Evolutionary conservation across 2,888 invertebrate genomes (phyloP).

Genomic region (Pachydiplax longipennis): DNA sequence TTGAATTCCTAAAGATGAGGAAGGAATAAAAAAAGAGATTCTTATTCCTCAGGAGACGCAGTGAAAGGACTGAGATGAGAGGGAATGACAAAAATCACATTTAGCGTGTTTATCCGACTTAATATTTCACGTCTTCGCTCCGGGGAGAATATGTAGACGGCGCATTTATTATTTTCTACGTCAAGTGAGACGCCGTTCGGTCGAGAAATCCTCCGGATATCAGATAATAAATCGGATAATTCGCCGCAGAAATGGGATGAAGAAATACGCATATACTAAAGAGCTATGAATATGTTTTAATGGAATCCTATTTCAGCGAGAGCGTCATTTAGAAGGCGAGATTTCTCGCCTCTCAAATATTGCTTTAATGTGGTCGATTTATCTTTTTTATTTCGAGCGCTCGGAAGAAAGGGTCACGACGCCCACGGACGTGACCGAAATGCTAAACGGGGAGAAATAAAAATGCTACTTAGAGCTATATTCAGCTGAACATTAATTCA

Average conservation of each 20-base stretch:
- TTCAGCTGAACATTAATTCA: no score
- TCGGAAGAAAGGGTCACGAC: background rate
- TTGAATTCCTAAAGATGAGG: background rate
- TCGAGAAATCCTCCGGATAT: background rate
- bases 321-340: background rate
- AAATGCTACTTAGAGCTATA: no score
- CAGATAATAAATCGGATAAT: background rate
- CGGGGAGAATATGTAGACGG: background rate
- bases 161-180: background rate
- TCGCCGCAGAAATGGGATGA: background rate
- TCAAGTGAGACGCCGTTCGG: background rate
- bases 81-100: background rate
- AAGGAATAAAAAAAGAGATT: background rate
- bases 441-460: no score
- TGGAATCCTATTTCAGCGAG: background rate
- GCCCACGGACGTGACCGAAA: no score
- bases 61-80: no score
- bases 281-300: background rate
- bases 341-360: background rate
- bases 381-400: background rate
- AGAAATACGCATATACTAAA: background rate
- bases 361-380: background rate
- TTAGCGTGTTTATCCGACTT: background rate
- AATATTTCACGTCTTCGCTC: background rate
- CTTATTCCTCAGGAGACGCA: background rate